phyloP scores from a whole-genome alignment of 2,797 vertebrate species.

The Acrossocheilus wenchowensis region DNA sequence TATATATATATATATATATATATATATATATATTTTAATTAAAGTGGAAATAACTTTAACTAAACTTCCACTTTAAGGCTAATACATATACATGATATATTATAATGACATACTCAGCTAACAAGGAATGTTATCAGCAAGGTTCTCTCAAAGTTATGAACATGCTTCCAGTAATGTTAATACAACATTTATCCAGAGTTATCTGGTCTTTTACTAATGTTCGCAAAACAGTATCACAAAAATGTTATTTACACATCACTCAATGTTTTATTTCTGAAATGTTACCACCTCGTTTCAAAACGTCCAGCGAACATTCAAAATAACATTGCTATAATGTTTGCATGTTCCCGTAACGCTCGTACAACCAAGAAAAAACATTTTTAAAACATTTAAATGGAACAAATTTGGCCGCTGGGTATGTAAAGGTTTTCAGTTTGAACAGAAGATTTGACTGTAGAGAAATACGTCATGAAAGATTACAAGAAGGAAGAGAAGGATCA shows the following conservation, averaged over 20 bases:
- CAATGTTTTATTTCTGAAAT: background rate
- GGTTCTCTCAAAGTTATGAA: background rate
- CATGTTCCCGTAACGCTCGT: background rate
- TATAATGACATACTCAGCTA: too few species aligned
- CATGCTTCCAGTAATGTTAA: too few species aligned
- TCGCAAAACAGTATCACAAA: too few species aligned
- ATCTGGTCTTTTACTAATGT: too few species aligned
- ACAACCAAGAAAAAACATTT: background rate
- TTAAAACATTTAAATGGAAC: too few species aligned
- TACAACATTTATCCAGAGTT: background rate
- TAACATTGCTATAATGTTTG: background rate
- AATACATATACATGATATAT: background rate
- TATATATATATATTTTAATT: too few species aligned
- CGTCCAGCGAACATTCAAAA: background rate
- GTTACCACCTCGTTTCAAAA: background rate
- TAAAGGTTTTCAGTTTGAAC: background rate
- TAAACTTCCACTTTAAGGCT: background rate
- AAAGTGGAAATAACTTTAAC: too few species aligned
- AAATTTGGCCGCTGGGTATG: background rate
- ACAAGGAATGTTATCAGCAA: background rate
- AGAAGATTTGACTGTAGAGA: background rate
- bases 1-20: too few species aligned
- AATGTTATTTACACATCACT: too few species aligned
- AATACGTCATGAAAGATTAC: constrained; percentile 1
- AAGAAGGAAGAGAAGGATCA: constrained; percentile 43